These are phyloP conservation scores for Icerya purchasi DNA, from an alignment of 2,888 invertebrate genomes.

Conservation along the genomic window DNA sequence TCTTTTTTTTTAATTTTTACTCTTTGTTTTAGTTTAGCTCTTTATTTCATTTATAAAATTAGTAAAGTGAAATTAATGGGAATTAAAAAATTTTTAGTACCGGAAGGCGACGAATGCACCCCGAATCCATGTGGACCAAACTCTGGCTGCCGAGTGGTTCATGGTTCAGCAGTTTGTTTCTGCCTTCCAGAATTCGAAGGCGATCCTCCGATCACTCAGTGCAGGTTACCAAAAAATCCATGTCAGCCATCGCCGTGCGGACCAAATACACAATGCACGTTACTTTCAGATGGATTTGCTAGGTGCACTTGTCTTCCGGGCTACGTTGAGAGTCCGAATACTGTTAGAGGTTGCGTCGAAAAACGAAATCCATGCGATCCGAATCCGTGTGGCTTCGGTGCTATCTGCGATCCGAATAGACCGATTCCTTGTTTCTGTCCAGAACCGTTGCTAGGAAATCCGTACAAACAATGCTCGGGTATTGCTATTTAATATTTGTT, in stretches of 20 bases:
- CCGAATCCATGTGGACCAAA: constrained; percentile 67
- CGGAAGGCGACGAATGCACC: constrained; percentile 62
- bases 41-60: background rate
- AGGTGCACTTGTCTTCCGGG: constrained; percentile 71
- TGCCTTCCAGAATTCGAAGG: constrained; percentile 49
- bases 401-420: constrained; percentile 55
- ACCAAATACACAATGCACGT: constrained; percentile 24
- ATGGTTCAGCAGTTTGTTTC: constrained; percentile 59
- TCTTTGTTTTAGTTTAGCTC: too few relatives aligned
- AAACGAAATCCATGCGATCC: constrained; percentile 61
- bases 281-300: constrained; percentile 54
- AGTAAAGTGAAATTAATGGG: background rate
- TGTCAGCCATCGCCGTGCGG: constrained; percentile 25
- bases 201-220: constrained; percentile 37
- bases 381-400: constrained; percentile 55
- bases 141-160: constrained; percentile 57
- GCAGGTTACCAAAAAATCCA: constrained; percentile 21
- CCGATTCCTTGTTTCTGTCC: constrained; percentile 65
- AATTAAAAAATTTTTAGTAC: constrained; percentile 41
- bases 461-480: constrained; percentile 49
- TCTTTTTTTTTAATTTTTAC: too few relatives aligned
- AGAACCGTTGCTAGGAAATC: constrained; percentile 59
- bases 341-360: constrained; percentile 62
- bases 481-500: constrained; percentile 8
- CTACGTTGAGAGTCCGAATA: constrained; percentile 67